These are phyloP conservation scores for Cyphomyrmex costatus DNA, from an alignment of 1,140 invertebrate genomes.

Conservation along the genomic window DNA sequence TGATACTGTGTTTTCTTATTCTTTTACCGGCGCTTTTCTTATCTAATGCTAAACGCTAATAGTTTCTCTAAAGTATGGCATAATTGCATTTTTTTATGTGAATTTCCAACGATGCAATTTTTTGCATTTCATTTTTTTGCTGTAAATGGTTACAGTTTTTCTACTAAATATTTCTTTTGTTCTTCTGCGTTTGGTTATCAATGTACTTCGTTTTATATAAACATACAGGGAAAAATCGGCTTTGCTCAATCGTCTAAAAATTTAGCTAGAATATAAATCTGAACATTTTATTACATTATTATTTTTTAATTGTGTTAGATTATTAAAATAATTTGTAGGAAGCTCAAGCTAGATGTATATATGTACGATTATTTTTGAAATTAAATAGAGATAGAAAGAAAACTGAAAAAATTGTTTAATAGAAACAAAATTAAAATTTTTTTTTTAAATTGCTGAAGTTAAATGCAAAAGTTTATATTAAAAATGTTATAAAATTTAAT, in stretches of 20 bases:
- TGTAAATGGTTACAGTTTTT: neutral
- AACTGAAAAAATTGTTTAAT: neutral
- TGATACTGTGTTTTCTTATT: neutral
- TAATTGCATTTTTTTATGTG: neutral
- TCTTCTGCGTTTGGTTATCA: neutral
- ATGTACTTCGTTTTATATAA: neutral
- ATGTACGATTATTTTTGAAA: neutral
- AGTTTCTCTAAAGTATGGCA: neutral
- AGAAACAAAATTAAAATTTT: neutral
- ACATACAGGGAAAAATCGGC: neutral
- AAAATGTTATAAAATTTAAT: neutral
- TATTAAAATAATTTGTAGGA: too few species aligned
- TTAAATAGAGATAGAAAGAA: neutral
- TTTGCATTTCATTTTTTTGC: neutral
- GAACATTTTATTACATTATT: too few species aligned
- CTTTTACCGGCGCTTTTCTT: neutral
- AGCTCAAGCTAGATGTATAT: too few species aligned
- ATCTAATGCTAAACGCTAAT: neutral
- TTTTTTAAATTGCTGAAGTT: neutral
- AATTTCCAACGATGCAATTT: constrained; percentile 3
- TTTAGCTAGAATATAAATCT: too few species aligned
- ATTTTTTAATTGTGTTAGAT: too few species aligned
- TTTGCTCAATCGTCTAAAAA: too few species aligned
- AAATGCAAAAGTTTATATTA: neutral
- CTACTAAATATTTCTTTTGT: neutral